Base-by-base conservation (phyloP, 2,797 vertebrate species). In the Petrocephalus schoutedeni region DNA sequence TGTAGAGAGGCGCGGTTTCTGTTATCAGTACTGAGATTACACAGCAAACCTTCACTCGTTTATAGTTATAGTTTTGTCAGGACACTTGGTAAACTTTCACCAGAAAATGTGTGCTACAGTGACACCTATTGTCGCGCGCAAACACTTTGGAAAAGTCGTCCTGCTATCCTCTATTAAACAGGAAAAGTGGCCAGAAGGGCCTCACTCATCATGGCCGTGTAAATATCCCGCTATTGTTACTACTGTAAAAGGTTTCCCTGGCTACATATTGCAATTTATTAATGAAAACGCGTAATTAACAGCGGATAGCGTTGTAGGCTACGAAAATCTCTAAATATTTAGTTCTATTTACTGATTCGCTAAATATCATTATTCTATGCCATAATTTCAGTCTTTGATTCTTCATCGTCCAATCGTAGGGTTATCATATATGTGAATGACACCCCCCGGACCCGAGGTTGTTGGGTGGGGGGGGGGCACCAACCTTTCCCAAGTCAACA, bases 121-220 rank as follows among this genome's bases (percentile, higher is more conserved):
- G 87, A 64, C 87, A 88, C 85, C 87, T 88, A 58, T 85, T 49
- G 59, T 87, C 53, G 28, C 10, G 23, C 28, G 16, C 28, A 86
- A 86, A 58, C 23, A 19, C 8, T 45, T 45, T 77, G 45, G 71
- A 77, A 77, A 77, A 45, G 64, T 71, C 14, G 23, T 23, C 61
- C 61, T 67, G 28, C 23, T 74, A 74, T 8, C 0, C 32, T 36
- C 71, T 45, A 74, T 41, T 41, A 41, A 74, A 36, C 10, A 74
- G 67, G 67, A 8, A 77, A 19, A 74, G 41, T 16, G 36, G 12
- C 6, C 41, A 16, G 14, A n/a, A 45, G 2, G 16, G 71, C 36
- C 32, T 41, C 32, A 74, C 41, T 45, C 41, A 23, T 4, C 64
- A 77, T 16, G 36, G 36, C 19, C 36, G 19, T 45, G 2, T 9